These are phyloP conservation scores for Cercocebus atys DNA, from an alignment of 2,113 vertebrate genomes.

Conservation along the genomic window DNA sequence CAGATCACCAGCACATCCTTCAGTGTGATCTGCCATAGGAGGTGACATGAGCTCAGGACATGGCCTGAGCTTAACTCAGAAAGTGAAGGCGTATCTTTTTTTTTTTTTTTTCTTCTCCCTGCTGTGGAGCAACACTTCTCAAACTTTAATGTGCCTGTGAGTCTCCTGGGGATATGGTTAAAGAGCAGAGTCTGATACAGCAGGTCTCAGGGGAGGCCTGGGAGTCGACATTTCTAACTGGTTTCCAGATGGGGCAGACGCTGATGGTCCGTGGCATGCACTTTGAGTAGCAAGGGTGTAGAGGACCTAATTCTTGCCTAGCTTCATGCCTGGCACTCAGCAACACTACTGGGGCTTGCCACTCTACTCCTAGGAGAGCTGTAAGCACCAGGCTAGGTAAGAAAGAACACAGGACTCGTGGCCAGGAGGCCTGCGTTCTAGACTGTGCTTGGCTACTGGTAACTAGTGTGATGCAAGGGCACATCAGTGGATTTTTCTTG, in stretches of 20 bases:
- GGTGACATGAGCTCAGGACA: neutral
- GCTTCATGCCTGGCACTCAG: neutral
- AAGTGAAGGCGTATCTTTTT: neutral
- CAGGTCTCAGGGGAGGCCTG: neutral
- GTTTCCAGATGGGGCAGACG: neutral
- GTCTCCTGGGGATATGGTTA: neutral
- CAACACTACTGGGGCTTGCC: neutral
- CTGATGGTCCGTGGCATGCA: neutral
- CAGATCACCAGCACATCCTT: neutral
- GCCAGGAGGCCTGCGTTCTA: neutral
- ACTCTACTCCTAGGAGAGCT: neutral
- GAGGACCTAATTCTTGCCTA: neutral
- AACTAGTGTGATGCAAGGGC: fast-evolving
- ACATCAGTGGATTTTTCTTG: neutral
- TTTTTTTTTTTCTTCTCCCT: neutral
- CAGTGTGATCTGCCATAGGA: neutral
- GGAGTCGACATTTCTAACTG: neutral
- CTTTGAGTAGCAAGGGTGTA: neutral
- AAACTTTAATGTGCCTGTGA: neutral
- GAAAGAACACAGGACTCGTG: neutral
- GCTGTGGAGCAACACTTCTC: neutral
- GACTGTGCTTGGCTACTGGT: neutral
- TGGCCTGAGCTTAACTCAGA: neutral
- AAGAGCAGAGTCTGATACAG: neutral
- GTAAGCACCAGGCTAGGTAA: neutral